A percentile compares a stretch with the other conserved stretches of the same genome.
phyloP scores from a whole-genome alignment of 2,113 vertebrate genomes.

The Halcyon senegalensis region DNA sequence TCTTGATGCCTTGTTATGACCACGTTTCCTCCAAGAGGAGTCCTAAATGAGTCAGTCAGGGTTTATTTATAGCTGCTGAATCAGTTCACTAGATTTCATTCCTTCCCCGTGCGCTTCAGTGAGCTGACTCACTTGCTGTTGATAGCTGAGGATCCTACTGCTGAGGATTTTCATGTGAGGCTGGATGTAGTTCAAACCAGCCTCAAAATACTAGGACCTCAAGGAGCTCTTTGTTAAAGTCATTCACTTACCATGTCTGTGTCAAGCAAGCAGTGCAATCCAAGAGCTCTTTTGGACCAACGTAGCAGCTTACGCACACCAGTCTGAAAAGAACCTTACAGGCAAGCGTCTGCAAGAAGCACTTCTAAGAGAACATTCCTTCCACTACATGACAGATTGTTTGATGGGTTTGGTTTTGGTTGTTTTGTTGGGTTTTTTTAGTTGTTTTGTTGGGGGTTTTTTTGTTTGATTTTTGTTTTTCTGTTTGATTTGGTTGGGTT shows the following conservation, averaged over 20 bases:
- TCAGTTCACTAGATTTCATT: background rate
- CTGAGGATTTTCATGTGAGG: background rate
- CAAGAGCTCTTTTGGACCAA: background rate
- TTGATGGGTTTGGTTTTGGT: background rate
- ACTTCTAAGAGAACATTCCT: background rate
- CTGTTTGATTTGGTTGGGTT: background rate
- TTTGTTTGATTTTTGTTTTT: too few relatives aligned
- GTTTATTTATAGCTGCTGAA: background rate
- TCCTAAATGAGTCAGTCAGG: background rate
- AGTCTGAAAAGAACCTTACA: background rate
- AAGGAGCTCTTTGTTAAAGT: background rate
- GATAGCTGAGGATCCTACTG: background rate
- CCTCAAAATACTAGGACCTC: background rate
- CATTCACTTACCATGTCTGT: accelerated
- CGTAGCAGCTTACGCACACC: background rate
- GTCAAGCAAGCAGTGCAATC: background rate
- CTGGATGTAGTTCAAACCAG: background rate
- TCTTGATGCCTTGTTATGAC: background rate
- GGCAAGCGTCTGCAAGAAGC: background rate
- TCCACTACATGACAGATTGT: background rate
- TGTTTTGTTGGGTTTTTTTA: background rate
- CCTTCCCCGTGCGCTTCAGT: accelerated
- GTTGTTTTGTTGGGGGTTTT: too few relatives aligned
- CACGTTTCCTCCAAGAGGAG: background rate
- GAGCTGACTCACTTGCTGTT: background rate